phyloP scores from a whole-genome alignment of 2,797 vertebrate species.

The Coccyzus lansbergi region DNA sequence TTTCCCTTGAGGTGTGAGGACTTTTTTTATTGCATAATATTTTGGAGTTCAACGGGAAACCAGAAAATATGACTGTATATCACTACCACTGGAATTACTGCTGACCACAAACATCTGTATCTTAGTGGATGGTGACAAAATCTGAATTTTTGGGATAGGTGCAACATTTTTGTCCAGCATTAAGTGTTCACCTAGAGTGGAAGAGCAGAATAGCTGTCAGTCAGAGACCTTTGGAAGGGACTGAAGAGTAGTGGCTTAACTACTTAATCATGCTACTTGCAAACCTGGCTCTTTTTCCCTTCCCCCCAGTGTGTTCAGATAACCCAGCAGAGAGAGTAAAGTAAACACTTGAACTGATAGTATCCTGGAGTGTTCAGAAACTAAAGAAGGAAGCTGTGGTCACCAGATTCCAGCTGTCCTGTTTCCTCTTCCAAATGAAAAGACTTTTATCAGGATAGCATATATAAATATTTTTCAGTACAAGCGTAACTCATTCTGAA shows the following conservation, averaged over 20 bases:
- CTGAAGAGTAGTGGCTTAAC: background rate
- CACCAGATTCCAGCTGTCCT: conserved; percentile 23
- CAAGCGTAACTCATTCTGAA: background rate
- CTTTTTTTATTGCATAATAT: background rate
- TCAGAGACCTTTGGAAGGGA: background rate
- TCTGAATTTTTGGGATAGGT: background rate
- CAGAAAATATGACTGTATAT: background rate
- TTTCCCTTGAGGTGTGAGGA: background rate
- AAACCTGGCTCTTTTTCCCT: background rate
- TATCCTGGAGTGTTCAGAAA: background rate
- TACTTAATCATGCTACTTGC: background rate
- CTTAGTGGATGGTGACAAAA: background rate
- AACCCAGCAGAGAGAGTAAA: background rate
- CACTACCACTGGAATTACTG: background rate
- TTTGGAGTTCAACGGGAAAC: background rate
- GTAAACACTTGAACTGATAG: background rate
- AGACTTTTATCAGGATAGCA: background rate
- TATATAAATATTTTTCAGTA: conserved; percentile 2
- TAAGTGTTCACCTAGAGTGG: background rate
- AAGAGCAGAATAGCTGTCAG: background rate
- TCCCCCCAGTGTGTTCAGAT: background rate
- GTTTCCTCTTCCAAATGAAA: conserved; percentile 15
- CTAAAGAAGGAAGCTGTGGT: background rate
- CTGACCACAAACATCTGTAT: background rate
- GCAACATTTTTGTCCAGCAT: background rate